phyloP scores from a whole-genome alignment of 2,797 vertebrate species.

The Pelodytes ibericus region DNA sequence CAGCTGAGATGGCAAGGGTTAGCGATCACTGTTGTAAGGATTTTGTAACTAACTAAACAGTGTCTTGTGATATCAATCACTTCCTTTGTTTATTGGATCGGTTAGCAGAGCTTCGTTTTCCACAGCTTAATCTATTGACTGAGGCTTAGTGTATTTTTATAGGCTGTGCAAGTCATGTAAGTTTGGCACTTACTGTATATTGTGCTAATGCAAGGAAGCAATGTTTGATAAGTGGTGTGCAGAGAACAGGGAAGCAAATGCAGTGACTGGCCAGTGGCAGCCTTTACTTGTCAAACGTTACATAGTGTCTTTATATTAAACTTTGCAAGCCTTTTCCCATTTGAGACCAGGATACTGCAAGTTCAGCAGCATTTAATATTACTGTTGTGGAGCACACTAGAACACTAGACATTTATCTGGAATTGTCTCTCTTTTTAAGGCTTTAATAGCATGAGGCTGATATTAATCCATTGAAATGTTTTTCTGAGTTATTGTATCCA shows the following conservation, averaged over 20 bases:
- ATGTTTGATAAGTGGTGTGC: constrained; percentile 12
- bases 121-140: not conserved
- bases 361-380: constrained; percentile 40
- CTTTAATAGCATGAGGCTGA: constrained; percentile 7
- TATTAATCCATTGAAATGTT: constrained; percentile 32
- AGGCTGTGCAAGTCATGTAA: constrained; percentile 28
- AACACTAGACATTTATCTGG: constrained; percentile 8
- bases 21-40: too few species aligned
- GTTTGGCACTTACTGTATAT: constrained; percentile 33
- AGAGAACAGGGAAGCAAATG: constrained; percentile 31
- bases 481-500: constrained; percentile 26
- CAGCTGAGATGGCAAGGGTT: too few species aligned
- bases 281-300: constrained; percentile 56
- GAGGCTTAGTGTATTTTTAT: constrained; percentile 2
- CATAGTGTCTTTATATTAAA: constrained; percentile 64
- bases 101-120: not conserved
- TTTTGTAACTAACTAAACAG: too few species aligned
- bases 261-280: constrained; percentile 45
- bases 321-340: constrained; percentile 65
- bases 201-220: constrained; percentile 21
- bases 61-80: not conserved
- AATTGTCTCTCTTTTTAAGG: constrained; percentile 9
- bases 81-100: constrained; percentile 13
- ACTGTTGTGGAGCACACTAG: not conserved
- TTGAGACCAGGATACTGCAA: constrained; percentile 58